These are phyloP conservation scores for Hirtodrosophila confusa DNA, from an alignment of 2,888 invertebrate species.

Conservation along the genomic window DNA sequence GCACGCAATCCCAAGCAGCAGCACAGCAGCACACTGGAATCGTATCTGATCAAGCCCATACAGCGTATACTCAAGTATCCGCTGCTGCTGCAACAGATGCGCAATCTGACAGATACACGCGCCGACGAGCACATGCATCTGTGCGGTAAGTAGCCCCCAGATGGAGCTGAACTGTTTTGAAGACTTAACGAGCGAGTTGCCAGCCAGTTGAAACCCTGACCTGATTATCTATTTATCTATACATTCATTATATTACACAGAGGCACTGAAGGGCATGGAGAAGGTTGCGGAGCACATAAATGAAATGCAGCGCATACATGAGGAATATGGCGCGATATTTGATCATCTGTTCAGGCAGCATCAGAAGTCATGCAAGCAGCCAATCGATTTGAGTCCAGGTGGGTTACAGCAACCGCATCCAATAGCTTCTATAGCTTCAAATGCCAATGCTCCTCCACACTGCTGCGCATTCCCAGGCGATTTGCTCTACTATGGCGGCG, in stretches of 20 bases:
- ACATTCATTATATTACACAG: slow-evolving; percentile 84
- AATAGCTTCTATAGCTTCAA: slow-evolving; percentile 37
- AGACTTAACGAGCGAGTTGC: neutral
- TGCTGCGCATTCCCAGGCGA: slow-evolving; percentile 88
- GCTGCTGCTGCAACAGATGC: slow-evolving; percentile 95
- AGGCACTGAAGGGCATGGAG: slow-evolving; percentile 98
- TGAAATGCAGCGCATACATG: slow-evolving; percentile 99
- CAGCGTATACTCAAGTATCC: slow-evolving; percentile 99
- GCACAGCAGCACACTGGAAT: slow-evolving; percentile 98
- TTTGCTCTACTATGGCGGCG: slow-evolving; percentile 98
- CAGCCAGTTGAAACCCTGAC: neutral
- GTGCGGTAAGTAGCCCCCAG: slow-evolving; percentile 87
- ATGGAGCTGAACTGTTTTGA: too few relatives aligned
- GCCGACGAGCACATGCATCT: slow-evolving; percentile 98
- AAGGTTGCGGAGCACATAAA: slow-evolving; percentile 99
- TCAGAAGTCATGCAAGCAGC: slow-evolving; percentile 97
- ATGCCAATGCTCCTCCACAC: slow-evolving; percentile 48
- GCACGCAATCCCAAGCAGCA: slow-evolving; percentile 98
- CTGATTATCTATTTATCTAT: too few relatives aligned
- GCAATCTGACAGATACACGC: slow-evolving; percentile 95
- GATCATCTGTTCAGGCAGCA: slow-evolving; percentile 98
- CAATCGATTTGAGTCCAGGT: slow-evolving; percentile 96
- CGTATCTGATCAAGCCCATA: slow-evolving; percentile 99
- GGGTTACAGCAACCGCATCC: slow-evolving; percentile 47
- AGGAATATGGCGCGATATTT: slow-evolving; percentile 99